Evolutionary conservation across 2,888 invertebrate genomes (phyloP).

Genomic region (Drosophila algonquin): DNA sequence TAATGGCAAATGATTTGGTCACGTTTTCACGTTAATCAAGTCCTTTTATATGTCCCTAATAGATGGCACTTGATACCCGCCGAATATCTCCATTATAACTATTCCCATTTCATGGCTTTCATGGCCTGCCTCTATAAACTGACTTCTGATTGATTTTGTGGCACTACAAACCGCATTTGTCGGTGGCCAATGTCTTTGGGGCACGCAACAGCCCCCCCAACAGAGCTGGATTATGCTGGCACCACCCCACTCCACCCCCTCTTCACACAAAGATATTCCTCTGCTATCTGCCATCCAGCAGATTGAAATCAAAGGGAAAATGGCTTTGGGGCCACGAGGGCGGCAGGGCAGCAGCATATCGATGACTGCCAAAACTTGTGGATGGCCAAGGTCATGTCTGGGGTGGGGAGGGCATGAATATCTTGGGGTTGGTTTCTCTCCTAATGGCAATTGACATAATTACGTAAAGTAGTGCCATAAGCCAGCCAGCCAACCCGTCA

Average conservation of each 20-base stretch:
- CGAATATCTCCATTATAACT: background rate
- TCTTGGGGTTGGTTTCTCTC: slow-evolving; percentile 15
- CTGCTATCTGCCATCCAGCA: slow-evolving; percentile 20
- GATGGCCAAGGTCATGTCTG: slow-evolving; percentile 16
- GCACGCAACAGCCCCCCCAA: slow-evolving; percentile 67
- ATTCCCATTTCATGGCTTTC: slow-evolving; percentile 13
- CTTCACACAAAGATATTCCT: slow-evolving; percentile 46
- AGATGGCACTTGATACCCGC: background rate
- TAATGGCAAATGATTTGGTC: slow-evolving; percentile 74
- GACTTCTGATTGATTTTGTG: slow-evolving; percentile 77
- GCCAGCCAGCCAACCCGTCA: background rate
- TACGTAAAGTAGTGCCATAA: slow-evolving; percentile 73
- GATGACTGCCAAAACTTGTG: slow-evolving; percentile 45
- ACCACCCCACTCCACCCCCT: background rate
- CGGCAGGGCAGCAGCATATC: slow-evolving; percentile 51
- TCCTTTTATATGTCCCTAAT: slow-evolving; percentile 8
- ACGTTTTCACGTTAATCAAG: slow-evolving; percentile 19
- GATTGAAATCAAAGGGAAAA: slow-evolving; percentile 68
- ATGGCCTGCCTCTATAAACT: slow-evolving; percentile 22
- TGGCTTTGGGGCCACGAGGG: slow-evolving; percentile 8
- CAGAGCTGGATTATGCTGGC: slow-evolving; percentile 48
- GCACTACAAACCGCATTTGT: slow-evolving; percentile 69
- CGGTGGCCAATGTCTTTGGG: slow-evolving; percentile 51
- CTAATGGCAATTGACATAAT: slow-evolving; percentile 80
- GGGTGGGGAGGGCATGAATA: background rate